Evolutionary conservation across 92 coral and sea anemone species (phyloP).

Genomic region (Blastomussa wellsi): DNA sequence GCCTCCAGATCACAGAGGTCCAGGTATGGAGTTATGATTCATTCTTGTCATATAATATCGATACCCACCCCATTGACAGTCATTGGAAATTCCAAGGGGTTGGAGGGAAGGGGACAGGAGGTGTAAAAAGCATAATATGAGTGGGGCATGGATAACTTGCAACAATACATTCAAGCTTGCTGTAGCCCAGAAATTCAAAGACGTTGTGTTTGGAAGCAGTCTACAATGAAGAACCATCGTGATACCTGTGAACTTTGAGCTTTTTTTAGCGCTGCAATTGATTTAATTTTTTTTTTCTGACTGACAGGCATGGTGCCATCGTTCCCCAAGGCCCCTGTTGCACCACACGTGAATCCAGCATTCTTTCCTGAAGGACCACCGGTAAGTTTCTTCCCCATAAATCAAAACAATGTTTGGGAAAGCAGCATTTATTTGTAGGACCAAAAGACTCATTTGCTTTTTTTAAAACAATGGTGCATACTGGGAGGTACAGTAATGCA

Average conservation of each 20-base stretch:
- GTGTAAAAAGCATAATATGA: no score
- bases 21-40: neutral
- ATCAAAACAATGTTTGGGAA: neutral
- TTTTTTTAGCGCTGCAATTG: no score
- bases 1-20: conserved; percentile 17
- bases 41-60: no score
- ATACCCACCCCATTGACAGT: no score
- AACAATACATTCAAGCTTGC: neutral
- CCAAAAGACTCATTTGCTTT: neutral
- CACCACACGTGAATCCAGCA: conserved; percentile 97
- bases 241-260: no score
- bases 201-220: neutral
- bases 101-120: no score
- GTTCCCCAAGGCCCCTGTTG: conserved; percentile 81
- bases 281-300: neutral
- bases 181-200: neutral
- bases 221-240: neutral
- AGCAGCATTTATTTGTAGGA: no score
- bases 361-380: conserved; percentile 98
- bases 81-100: no score
- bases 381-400: conserved; percentile 47
- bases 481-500: neutral
- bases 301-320: conserved; percentile 62
- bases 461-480: neutral
- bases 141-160: no score